Percentiles rank a stretch among this genome's conserved stretches.
phyloP scores from a whole-genome alignment of 2,113 vertebrate genomes.

The Mixornis gularis region DNA sequence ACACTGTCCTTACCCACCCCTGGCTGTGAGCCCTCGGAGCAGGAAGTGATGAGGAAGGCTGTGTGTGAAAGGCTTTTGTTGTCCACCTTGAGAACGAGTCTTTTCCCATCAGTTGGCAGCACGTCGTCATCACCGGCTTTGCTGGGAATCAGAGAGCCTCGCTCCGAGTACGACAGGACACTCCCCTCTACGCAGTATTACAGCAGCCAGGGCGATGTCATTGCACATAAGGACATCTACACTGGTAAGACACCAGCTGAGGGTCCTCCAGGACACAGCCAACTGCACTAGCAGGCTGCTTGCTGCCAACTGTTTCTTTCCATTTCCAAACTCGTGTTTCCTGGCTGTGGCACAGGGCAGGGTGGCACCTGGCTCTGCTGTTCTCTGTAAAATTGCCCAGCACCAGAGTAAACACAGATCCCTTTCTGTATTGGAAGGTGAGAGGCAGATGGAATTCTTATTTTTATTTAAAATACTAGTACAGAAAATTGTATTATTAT shows the following conservation, averaged over 20 bases:
- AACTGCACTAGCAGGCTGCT: not conserved
- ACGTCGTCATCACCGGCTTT: conserved; percentile 92
- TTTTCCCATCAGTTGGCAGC: conserved; percentile 82
- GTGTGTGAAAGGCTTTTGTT: not conserved
- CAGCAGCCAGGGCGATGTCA: conserved; percentile 88
- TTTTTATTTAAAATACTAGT: not conserved
- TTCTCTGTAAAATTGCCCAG: not conserved
- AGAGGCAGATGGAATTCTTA: not conserved
- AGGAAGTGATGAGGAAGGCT: not conserved
- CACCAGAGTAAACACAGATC: not conserved
- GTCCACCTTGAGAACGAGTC: not conserved
- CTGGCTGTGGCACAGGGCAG: not conserved
- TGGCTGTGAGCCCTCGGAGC: not conserved
- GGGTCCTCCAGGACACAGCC: not conserved
- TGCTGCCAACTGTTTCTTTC: not conserved
- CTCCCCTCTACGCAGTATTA: conserved; percentile 97
- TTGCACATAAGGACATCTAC: conserved; percentile 85
- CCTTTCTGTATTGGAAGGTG: not conserved
- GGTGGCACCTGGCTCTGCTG: not conserved
- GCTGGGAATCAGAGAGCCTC: conserved; percentile 89
- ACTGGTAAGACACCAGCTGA: conserved; percentile 77
- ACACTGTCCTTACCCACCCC: not conserved
- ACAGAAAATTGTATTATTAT: not conserved
- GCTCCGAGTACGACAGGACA: conserved; percentile 87
- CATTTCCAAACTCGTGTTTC: not conserved